phyloP scores from a whole-genome alignment of 1,140 invertebrate species.

The Popillia japonica region DNA sequence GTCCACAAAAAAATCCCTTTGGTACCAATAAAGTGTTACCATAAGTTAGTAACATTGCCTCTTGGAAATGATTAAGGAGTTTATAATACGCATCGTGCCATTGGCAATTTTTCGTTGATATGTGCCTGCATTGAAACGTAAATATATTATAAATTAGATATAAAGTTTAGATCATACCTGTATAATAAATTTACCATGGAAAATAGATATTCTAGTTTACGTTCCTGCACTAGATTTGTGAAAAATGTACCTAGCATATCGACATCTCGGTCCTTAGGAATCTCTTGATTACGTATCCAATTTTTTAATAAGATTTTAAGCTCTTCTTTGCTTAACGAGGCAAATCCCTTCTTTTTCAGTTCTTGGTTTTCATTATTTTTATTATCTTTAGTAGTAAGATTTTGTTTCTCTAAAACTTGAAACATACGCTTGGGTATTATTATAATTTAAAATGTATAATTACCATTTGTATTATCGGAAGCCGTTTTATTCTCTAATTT shows the following conservation, averaged over 20 bases:
- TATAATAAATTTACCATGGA: constrained; percentile 58
- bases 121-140: constrained; percentile 56
- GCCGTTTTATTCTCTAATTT: not conserved
- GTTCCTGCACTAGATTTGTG: constrained; percentile 52
- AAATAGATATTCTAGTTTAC: constrained; percentile 56
- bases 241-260: constrained; percentile 60
- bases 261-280: constrained; percentile 59
- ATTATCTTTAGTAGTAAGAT: not conserved
- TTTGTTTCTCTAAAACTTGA: not conserved
- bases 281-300: constrained; percentile 57
- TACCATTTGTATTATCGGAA: not conserved
- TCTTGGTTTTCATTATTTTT: not conserved
- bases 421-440: too few species aligned
- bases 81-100: constrained; percentile 59
- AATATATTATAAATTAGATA: constrained; percentile 41
- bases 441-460: not conserved
- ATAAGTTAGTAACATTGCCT: constrained; percentile 58
- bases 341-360: constrained; percentile 44
- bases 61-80: constrained; percentile 57
- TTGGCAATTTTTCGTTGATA: constrained; percentile 51
- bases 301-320: constrained; percentile 58
- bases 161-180: constrained; percentile 46
- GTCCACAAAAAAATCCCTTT: constrained; percentile 14
- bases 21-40: constrained; percentile 50
- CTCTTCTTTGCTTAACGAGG: constrained; percentile 52